These are phyloP conservation scores for Ctenicera cuprea DNA, from an alignment of 2,888 invertebrate genomes.

Conservation along the genomic window DNA sequence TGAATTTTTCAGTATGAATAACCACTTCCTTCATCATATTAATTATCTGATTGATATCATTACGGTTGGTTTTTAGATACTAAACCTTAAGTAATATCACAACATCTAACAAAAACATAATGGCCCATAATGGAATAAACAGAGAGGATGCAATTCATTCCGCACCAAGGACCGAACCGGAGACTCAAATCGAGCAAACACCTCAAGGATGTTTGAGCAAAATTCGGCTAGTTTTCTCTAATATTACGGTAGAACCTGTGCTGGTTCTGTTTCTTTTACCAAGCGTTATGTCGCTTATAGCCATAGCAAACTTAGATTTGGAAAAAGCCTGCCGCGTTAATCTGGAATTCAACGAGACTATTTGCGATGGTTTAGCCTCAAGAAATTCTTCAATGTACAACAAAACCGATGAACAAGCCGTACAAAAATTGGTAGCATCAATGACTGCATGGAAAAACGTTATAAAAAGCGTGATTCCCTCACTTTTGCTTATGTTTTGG, in stretches of 20 bases:
- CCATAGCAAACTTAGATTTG: slow-evolving; percentile 87
- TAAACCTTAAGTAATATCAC: too few relatives aligned
- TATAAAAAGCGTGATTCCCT: slow-evolving; percentile 75
- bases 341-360: slow-evolving; percentile 79
- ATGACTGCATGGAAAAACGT: slow-evolving; percentile 77
- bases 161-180: background rate
- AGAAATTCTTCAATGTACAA: slow-evolving; percentile 81
- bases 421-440: slow-evolving; percentile 62
- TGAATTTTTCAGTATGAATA: too few relatives aligned
- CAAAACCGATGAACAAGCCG: slow-evolving; percentile 73
- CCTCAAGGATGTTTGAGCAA: background rate
- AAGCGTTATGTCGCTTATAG: slow-evolving; percentile 78
- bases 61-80: too few relatives aligned
- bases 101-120: too few relatives aligned
- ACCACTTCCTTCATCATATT: too few relatives aligned
- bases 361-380: slow-evolving; percentile 83
- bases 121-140: background rate
- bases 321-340: slow-evolving; percentile 91
- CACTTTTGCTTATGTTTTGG: slow-evolving; percentile 75
- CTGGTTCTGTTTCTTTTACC: slow-evolving; percentile 80
- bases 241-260: slow-evolving; percentile 78
- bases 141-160: background rate
- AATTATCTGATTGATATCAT: too few relatives aligned
- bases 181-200: background rate
- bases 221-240: slow-evolving; percentile 9